Conservation (phyloP, 2,113 vertebrate species). For the Lophura nycthemera region DNA sequence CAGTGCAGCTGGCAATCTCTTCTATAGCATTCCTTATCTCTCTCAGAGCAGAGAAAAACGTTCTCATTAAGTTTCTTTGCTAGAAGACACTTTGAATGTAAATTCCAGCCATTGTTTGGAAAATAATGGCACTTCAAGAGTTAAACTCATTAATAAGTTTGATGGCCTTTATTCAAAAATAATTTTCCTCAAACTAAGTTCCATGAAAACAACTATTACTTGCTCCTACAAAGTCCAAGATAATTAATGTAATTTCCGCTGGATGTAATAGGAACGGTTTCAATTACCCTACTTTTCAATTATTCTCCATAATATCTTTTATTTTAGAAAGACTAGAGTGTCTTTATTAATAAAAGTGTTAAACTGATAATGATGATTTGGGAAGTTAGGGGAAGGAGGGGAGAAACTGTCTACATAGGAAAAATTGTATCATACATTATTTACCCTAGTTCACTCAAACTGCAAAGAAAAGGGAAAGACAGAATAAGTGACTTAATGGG, state of each 20-base stretch:
- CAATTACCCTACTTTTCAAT: conserved; percentile 56
- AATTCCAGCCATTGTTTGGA: neutral
- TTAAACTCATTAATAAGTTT: neutral
- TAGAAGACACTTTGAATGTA: neutral
- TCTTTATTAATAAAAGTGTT: conserved; percentile 48
- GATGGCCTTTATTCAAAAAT: neutral
- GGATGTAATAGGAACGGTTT: conserved; percentile 30
- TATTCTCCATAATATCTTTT: conserved; percentile 23
- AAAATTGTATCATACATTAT: conserved; percentile 51
- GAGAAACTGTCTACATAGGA: conserved; percentile 15
- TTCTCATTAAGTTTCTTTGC: neutral
- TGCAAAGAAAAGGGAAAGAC: conserved; percentile 44
- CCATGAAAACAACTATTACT: conserved; percentile 9
- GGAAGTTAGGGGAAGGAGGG: neutral
- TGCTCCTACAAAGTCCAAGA: neutral
- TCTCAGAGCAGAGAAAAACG: neutral
- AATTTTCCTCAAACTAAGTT: neutral
- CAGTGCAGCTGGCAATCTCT: conserved; percentile 13
- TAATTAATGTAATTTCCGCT: conserved; percentile 43
- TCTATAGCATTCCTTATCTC: neutral
- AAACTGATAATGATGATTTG: conserved; percentile 18
- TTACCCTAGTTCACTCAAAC: conserved; percentile 7
- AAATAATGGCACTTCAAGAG: neutral
- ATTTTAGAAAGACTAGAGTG: conserved; percentile 9
- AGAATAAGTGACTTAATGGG: conserved; percentile 49